These are phyloP conservation scores for Rachycentron canadum DNA, from an alignment of 2,797 vertebrate genomes.

Conservation along the genomic window DNA sequence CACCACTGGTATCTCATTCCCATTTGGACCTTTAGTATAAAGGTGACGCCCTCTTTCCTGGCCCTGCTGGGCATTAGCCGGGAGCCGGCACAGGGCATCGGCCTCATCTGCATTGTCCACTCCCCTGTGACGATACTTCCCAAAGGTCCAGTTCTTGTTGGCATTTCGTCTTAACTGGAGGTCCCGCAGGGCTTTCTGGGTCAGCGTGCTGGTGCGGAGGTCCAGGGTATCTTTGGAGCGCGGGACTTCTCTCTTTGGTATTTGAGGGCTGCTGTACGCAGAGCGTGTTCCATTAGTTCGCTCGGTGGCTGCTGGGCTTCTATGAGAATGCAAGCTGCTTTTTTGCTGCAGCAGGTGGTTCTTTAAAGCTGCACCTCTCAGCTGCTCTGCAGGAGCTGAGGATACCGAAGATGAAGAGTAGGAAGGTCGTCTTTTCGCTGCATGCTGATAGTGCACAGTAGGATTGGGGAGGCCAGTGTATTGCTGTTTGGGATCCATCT, in stretches of 20 bases:
- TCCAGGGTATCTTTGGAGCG: conserved; percentile 82
- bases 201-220: conserved; percentile 62
- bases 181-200: conserved; percentile 74
- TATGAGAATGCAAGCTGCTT: conserved; percentile 29
- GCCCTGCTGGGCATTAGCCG: conserved; percentile 39
- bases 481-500: conserved; percentile 74
- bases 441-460: conserved; percentile 51
- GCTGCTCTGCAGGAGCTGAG: conserved; percentile 67
- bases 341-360: conserved; percentile 77
- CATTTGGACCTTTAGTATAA: conserved; percentile 71
- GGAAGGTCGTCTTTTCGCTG: conserved; percentile 46
- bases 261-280: conserved; percentile 86
- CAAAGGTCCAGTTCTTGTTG: conserved; percentile 85
- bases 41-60: conserved; percentile 45
- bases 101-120: conserved; percentile 74
- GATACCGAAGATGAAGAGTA: conserved; percentile 65
- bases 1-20: conserved; percentile 69
- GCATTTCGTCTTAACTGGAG: conserved; percentile 71
- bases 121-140: conserved; percentile 71
- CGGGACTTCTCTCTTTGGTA: conserved; percentile 73
- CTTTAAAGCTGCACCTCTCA: conserved; percentile 73
- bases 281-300: conserved; percentile 75
- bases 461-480: conserved; percentile 57
- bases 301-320: conserved; percentile 61
- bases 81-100: conserved; percentile 12